Evolutionary conservation across 2,888 invertebrate species (phyloP).

Genomic region (Pardosa pseudoannulata): DNA sequence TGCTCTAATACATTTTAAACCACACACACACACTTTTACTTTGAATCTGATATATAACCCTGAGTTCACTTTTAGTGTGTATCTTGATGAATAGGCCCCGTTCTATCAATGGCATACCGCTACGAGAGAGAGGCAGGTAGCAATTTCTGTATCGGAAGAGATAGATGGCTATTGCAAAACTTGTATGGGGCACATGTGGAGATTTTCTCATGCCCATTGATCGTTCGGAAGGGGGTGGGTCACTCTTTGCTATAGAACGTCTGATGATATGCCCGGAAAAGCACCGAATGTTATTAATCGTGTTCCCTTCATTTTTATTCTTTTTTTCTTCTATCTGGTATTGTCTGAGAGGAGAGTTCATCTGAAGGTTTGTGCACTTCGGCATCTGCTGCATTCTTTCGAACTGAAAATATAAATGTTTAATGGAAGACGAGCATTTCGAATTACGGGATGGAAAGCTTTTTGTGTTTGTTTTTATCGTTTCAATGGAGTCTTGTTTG

Average conservation of each 20-base stretch:
- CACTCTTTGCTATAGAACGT: not conserved
- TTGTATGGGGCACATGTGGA: constrained; percentile 36
- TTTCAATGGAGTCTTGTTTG: too few relatives aligned
- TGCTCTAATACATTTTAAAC: not conserved
- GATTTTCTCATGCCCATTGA: constrained; percentile 54
- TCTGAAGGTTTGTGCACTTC: too few relatives aligned
- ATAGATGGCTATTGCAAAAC: constrained; percentile 44
- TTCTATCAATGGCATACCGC: not conserved
- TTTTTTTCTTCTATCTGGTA: too few relatives aligned
- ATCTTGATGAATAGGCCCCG: not conserved
- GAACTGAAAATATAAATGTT: too few relatives aligned
- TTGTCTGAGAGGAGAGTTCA: too few relatives aligned
- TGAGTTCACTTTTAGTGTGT: not conserved
- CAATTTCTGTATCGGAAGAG: constrained; percentile 30
- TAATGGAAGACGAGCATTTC: too few relatives aligned
- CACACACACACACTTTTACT: not conserved
- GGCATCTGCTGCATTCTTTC: too few relatives aligned
- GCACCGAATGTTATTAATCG: not conserved
- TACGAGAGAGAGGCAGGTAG: constrained; percentile 12
- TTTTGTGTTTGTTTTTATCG: too few relatives aligned
- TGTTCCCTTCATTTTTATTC: too few relatives aligned
- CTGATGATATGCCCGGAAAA: not conserved
- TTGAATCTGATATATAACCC: not conserved
- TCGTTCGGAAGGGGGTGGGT: constrained; percentile 8
- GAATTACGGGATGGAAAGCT: too few relatives aligned